A percentile compares a stretch with the other conserved stretches of the same genome.
Conservation (phyloP, 2,113 vertebrate genomes). For the Lanius collurio region DNA sequence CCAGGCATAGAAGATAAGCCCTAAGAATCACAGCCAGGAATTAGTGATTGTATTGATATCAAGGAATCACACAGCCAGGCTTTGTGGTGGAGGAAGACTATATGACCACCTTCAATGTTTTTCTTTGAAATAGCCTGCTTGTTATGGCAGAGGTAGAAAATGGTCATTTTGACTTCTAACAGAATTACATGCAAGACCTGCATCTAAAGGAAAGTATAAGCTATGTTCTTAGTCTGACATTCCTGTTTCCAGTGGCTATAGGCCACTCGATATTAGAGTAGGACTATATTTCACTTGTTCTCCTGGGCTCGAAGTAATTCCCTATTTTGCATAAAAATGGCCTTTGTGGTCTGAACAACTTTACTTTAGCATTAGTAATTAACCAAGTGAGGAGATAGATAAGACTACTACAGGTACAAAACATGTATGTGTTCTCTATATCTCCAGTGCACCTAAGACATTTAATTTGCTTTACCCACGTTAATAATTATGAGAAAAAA, state of each 20-base stretch:
- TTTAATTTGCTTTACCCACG: neutral
- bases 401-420: neutral
- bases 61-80: neutral
- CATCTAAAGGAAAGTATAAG: neutral
- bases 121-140: neutral
- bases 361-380: neutral
- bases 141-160: neutral
- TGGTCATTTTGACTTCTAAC: neutral
- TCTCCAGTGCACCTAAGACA: neutral
- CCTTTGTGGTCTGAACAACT: neutral
- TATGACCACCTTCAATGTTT: rapidly evolving
- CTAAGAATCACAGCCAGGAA: neutral
- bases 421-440: neutral
- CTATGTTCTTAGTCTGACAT: neutral
- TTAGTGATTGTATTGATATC: neutral
- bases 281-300: neutral
- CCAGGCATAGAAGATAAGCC: neutral
- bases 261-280: neutral
- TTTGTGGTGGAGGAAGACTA: neutral
- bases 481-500: neutral
- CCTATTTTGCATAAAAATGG: neutral
- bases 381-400: neutral
- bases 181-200: neutral
- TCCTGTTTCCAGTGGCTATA: neutral
- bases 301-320: neutral